phyloP scores from a whole-genome alignment of 2,113 vertebrate genomes.

The Regulus satrapa region DNA sequence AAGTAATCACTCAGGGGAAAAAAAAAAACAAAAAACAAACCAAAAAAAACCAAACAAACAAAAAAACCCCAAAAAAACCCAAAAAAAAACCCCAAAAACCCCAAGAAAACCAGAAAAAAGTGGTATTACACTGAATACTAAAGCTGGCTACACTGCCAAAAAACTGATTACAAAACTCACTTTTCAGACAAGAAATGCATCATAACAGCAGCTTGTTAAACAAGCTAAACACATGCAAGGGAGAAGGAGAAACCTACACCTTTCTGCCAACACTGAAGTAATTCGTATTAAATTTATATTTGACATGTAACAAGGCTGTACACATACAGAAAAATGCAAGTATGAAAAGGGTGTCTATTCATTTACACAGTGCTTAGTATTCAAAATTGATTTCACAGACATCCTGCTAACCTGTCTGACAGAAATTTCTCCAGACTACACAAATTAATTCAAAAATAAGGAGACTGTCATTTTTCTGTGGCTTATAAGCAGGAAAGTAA shows the following conservation, averaged over 20 bases:
- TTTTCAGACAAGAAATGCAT: conserved; percentile 8
- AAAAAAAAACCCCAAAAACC: too few species aligned
- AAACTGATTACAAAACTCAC: not conserved
- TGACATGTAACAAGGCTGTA: not conserved
- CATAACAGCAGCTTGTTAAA: conserved; percentile 8
- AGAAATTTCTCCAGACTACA: conserved; percentile 27
- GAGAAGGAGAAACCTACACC: conserved; percentile 14
- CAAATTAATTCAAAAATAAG: conserved; percentile 11
- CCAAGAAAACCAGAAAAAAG: not conserved
- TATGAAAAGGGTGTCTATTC: conserved; percentile 34
- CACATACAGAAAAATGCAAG: not conserved
- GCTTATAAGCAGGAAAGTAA: not conserved
- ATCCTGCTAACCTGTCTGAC: conserved; percentile 39
- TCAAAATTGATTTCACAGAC: conserved; percentile 53
- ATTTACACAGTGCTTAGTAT: conserved; percentile 22
- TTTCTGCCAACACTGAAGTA: not conserved
- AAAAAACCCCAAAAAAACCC: too few species aligned
- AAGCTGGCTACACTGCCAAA: not conserved
- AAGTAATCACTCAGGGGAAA: not conserved
- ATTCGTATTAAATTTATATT: conserved; percentile 15
- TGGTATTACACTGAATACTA: not conserved
- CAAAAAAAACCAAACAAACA: too few species aligned
- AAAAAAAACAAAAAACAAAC: not conserved
- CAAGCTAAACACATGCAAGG: not conserved
- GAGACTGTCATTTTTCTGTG: not conserved